phyloP scores from a whole-genome alignment of 2,113 vertebrate species.

The Gavia stellata region DNA sequence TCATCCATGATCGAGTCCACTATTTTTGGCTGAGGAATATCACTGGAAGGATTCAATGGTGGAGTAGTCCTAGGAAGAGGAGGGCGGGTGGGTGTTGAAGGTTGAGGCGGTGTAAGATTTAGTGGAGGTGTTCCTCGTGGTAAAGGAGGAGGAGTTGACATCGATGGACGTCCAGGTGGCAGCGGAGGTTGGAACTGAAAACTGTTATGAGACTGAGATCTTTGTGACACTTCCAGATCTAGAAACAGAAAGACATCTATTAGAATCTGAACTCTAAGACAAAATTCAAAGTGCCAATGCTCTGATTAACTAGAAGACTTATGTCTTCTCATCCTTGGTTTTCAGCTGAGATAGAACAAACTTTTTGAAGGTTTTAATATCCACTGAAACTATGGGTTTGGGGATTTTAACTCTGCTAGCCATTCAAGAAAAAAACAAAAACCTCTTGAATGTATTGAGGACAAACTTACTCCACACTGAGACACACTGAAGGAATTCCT shows the following conservation, averaged over 20 bases:
- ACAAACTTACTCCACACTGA: not conserved
- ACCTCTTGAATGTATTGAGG: not conserved
- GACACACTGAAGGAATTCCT: not conserved
- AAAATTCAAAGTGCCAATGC: not conserved
- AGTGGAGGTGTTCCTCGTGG: slow-evolving; percentile 83
- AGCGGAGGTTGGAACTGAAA: slow-evolving; percentile 86
- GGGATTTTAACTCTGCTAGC: not conserved
- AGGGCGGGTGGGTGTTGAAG: slow-evolving; percentile 73
- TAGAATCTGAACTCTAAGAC: not conserved
- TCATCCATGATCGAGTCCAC: slow-evolving; percentile 76
- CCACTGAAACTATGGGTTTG: not conserved
- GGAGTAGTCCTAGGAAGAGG: slow-evolving; percentile 84
- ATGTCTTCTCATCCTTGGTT: not conserved
- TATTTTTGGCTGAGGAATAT: slow-evolving; percentile 60
- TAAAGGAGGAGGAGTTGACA: slow-evolving; percentile 81
- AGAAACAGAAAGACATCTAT: not conserved
- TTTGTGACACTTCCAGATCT: slow-evolving; percentile 67
- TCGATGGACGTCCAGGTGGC: slow-evolving; percentile 78
- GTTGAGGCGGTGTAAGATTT: slow-evolving; percentile 42
- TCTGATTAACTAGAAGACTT: not conserved
- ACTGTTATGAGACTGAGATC: slow-evolving; percentile 43
- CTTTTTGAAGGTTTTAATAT: not conserved
- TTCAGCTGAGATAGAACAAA: not conserved
- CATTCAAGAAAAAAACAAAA: not conserved
- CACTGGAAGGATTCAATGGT: slow-evolving; percentile 68